Conservation (phyloP, 2,113 vertebrate species). For the Mirounga angustirostris region DNA sequence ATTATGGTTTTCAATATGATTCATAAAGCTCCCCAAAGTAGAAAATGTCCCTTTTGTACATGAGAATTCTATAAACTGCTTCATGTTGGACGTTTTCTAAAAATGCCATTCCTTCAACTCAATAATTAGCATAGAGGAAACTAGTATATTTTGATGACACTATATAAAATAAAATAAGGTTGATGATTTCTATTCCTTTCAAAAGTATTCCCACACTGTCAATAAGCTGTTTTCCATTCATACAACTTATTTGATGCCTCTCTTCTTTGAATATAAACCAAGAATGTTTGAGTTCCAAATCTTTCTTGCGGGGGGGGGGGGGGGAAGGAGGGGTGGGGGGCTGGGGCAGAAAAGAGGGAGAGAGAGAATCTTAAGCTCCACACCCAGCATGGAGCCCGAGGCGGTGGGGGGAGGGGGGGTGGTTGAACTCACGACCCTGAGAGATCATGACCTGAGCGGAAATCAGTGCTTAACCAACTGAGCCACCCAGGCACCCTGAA, state of each 20-base stretch:
- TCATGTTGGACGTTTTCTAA: conserved; percentile 22
- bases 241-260: background rate
- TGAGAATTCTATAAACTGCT: background rate
- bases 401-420: background rate
- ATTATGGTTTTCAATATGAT: background rate
- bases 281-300: background rate
- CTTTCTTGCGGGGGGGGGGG: background rate
- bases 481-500: background rate
- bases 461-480: background rate
- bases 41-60: conserved; percentile 16
- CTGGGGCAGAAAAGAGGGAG: background rate
- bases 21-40: conserved; percentile 1
- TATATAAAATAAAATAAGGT: conserved; percentile 34
- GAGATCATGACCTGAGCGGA: background rate
- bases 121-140: background rate
- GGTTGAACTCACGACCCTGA: background rate
- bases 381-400: background rate
- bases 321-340: too few species aligned
- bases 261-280: conserved; percentile 29
- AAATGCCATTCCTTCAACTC: conserved; percentile 7
- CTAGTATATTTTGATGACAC: background rate
- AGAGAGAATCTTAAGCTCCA: background rate
- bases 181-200: background rate
- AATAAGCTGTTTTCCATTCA: background rate
- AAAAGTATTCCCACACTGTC: background rate